Evolutionary conservation across 2,797 vertebrate genomes (phyloP), one percentile per base, ranked within the genome.

Genomic region (Rhinogobio ventralis): DNA sequence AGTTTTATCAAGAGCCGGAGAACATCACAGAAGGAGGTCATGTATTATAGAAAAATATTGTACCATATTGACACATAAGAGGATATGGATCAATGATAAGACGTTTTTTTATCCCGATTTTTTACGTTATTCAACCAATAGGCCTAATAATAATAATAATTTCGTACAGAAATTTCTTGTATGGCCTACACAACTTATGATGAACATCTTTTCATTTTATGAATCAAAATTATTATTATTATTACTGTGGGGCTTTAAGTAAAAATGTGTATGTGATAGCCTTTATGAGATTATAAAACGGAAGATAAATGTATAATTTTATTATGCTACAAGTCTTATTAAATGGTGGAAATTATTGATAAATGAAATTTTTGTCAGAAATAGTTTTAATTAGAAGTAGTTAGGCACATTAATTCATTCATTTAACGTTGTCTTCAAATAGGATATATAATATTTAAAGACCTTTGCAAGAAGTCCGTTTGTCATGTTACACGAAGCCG

Each of bases 21-120:
- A 82, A 49, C n/a, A 55, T 69, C 46, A 45, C 62, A 84, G 64
- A 71, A 78, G 71, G 71, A 75, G 39, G 66, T 80, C 62, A 67
- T 77, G 45, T 51, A 49, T 45, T 51, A 46, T 25, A 30, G 25
- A 78, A 57, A 69, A 46, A 78, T 78, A 66, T 46, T 71, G 68
- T 69, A 30, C 36, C 20, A 68, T 69, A 19, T 60, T 74, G 46
- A 83, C 66, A 64, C 45, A 42, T 33, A 39, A 17, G 36, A 62
- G 75, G 13, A n/a, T 45, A 25, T 62, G 8, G 39, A 42, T 67
- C 25, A 78, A 8, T 62, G 53, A 60, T 7, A 42, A 62, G 55
- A 62, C 46, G 5, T 23, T 39, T 68, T 20, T 36, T 28, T 19
- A 67, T 67, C 3, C 30, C 30, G 33, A 39, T 67, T 8, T 20